Percentiles rank a stretch among this genome's conserved stretches.
Evolutionary conservation across 2,888 invertebrate species (phyloP).

Genomic region (Drosophila rellima): DNA sequence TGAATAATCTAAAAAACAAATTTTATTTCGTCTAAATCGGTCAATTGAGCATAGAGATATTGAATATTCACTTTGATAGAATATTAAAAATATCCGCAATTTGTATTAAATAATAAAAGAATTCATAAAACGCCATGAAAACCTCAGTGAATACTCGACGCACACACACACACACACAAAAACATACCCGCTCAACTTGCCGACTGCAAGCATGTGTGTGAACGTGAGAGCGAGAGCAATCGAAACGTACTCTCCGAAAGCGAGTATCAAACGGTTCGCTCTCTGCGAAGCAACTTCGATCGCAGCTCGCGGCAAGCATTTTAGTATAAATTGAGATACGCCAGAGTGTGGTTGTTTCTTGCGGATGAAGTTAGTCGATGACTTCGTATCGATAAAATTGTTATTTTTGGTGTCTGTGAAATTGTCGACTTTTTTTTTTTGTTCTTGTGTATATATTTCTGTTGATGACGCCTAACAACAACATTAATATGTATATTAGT

Average conservation of each 20-base stretch:
- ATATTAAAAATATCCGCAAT: too few relatives aligned
- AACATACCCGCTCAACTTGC: not conserved
- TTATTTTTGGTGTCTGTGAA: conserved; percentile 11
- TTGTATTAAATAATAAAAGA: too few relatives aligned
- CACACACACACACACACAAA: not conserved
- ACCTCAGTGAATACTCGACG: too few relatives aligned
- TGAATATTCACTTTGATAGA: too few relatives aligned
- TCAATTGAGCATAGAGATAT: too few relatives aligned
- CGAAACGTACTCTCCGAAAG: not conserved
- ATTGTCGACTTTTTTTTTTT: conserved; percentile 19
- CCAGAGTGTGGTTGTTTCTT: not conserved
- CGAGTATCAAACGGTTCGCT: not conserved
- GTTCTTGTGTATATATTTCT: conserved; percentile 50
- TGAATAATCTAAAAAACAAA: too few relatives aligned
- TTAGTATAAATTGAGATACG: conserved; percentile 7
- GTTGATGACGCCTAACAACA: conserved; percentile 60
- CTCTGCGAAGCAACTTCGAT: not conserved
- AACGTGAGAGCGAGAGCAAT: not conserved
- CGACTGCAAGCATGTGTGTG: not conserved
- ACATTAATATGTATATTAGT: conserved; percentile 61
- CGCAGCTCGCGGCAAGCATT: not conserved
- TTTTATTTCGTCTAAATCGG: too few relatives aligned
- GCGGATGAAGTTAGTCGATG: not conserved
- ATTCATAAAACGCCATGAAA: too few relatives aligned
- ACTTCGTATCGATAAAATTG: not conserved